A percentile compares a stretch with the other conserved stretches of the same genome.
Evolutionary conservation across 2,113 vertebrate species (phyloP).

Genomic region (Hyperopisus bebe): DNA sequence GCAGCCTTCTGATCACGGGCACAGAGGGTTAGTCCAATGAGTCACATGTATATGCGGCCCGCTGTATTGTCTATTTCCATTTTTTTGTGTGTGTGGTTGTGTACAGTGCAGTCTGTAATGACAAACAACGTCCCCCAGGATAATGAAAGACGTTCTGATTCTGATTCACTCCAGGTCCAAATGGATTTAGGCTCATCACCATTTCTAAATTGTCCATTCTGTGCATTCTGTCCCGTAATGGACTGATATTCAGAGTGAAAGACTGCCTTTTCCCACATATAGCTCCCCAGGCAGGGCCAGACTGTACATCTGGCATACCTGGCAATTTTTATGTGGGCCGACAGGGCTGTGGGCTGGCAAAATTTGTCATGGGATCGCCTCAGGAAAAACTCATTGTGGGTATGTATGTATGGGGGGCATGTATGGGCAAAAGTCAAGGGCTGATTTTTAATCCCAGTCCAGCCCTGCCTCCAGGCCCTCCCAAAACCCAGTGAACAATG

Average conservation of each 20-base stretch:
- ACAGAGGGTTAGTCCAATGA: too few species aligned
- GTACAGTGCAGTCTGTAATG: background rate
- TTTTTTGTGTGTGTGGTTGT: background rate
- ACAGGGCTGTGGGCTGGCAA: background rate
- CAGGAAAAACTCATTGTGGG: background rate
- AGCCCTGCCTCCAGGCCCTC: background rate
- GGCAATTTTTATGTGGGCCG: background rate
- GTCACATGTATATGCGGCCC: too few species aligned
- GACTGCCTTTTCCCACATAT: background rate
- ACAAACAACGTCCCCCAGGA: background rate
- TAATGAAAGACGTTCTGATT: background rate
- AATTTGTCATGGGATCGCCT: background rate
- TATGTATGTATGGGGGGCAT: background rate
- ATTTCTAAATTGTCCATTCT: background rate
- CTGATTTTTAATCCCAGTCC: background rate
- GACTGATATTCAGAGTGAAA: background rate
- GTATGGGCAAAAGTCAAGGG: background rate
- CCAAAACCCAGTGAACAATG: background rate
- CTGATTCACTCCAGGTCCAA: background rate
- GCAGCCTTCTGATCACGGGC: too few species aligned
- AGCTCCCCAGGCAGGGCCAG: background rate
- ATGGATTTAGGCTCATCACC: background rate
- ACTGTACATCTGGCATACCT: background rate
- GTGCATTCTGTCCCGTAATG: background rate
- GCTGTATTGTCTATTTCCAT: background rate